Evolutionary conservation across 2,797 vertebrate genomes (phyloP), one percentile per base, ranked within the genome.

Genomic region (Buceros bicornis): DNA sequence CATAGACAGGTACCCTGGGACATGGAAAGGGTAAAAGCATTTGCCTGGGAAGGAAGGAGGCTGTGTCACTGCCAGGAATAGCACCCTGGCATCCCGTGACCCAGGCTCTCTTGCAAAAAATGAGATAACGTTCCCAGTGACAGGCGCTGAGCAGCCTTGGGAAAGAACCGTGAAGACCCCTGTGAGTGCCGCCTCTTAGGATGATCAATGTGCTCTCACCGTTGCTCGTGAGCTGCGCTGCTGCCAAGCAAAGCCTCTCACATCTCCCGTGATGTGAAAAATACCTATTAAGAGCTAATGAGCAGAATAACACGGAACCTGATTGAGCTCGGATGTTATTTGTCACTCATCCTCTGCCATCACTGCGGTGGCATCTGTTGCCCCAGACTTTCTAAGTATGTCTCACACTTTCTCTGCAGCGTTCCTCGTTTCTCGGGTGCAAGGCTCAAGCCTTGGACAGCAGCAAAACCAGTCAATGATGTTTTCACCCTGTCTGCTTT

Each of bases 11-110:
- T 86, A 90, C 84, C 80, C 84, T 89, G 93, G 88, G 95, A 95
- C 74, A 47, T 0, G 64, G 54, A 51, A 74, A 92, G 71, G 91
- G 84, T 48, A 86, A 86, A 87, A 80, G 29, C 86, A 19, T 71
- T 60, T 6, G 64, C 76, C 78, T 66, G 93, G 88, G 88, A 87
- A 92, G 88, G 81, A 18, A 90, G 40, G 90, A 3, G 29, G 71
- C 71, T 43, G 51, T 7, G 76, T 84, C 69, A 66, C 6, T 3
- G 91, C 91, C 93, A 93, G 93, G 86, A 97, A 93, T 95, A 97
- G 88, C 94, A 78, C n/a, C 93, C 62, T 0, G 11, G 69, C 5
- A 0, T 90, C 95, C 87, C 47, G 20, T 91, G 89, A 93, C 82
- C 80, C 28, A 10, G 11, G 72, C 48, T 29, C 11, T 48, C 61